Evolutionary conservation across 2,888 invertebrate genomes (phyloP), one percentile per base, ranked within the genome.

Genomic region (Drosophila demipolita): DNA sequence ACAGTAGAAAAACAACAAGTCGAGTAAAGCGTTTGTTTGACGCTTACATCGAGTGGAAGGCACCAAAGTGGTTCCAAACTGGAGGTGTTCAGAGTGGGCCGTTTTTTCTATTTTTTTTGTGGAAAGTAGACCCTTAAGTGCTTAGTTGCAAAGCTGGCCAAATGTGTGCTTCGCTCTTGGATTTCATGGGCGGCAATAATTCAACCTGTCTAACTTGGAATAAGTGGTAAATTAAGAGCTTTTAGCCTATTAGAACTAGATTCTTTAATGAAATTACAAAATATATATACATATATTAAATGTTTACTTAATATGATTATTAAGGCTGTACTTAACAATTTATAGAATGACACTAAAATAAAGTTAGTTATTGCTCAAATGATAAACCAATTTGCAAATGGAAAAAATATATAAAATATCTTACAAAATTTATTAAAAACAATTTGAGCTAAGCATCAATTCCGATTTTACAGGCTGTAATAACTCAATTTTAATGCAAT

Each of bases 1-100:
- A 29, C 29, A 29, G 7, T 53, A 54, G 7, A 55, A 54, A 64
- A 60, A 53, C 29, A 73, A 70, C 2, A 71, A 81, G 62, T 68
- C 54, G 57, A 79, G 69, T 67, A 72, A 74, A 77, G 62, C 75
- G 84, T 82, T 87, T 85, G 87, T 82, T 84, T 82, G 77, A 73
- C 87, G 89, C 82, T 89, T 74, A 85, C 89, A 85, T 85, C 73
- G 87, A 89, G 87, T 89, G 87, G 89, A 89, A 65, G 78, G 59
- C 66, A 60, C 65, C 70, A 57, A 84, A 75, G 58, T 66, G 86
- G 55, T 68, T 58, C 42, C 60, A 50, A 58, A 57, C 40, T 52
- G 59, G 29, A 70, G 74, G 80, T 75, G 86, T 59, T 40, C 52
- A 62, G 36, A 59, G 20, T 35, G 40, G 40, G 23, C 11, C 23